These are phyloP conservation scores for Orchesella flavescens DNA, from an alignment of 2,888 invertebrate species.

Conservation along the genomic window DNA sequence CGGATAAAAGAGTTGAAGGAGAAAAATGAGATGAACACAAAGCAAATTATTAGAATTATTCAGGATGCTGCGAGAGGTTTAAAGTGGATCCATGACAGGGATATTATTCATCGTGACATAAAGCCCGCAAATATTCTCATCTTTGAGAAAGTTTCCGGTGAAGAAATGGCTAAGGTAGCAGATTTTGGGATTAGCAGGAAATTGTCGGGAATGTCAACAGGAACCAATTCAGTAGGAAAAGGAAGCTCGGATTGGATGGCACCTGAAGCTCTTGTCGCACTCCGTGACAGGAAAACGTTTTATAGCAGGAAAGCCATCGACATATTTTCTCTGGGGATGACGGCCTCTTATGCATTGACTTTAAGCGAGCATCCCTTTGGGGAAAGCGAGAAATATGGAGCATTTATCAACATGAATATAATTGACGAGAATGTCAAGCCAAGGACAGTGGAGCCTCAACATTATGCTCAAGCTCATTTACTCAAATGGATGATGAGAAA, in stretches of 20 bases:
- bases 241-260: not conserved
- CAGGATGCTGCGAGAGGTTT: not conserved
- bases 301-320: not conserved
- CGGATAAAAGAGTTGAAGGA: too few species aligned
- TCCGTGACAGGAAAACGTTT: not conserved
- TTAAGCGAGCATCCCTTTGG: not conserved
- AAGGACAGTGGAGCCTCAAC: not conserved
- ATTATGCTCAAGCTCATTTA: not conserved
- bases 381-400: not conserved
- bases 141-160: not conserved
- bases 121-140: not conserved
- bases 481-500: slow-evolving; percentile 3
- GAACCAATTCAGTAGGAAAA: not conserved
- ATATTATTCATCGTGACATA: not conserved
- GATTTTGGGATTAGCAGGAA: not conserved
- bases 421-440: not conserved
- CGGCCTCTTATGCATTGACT: not conserved
- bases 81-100: not conserved
- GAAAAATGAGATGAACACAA: too few species aligned
- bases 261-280: not conserved
- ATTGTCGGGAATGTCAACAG: not conserved
- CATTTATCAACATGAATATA: too few species aligned
- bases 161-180: not conserved
- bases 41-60: not conserved
- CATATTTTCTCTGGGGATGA: not conserved